Evolutionary conservation across 2,797 vertebrate genomes (phyloP), one percentile per base, ranked within the genome.

Genomic region (Phataginus tetradactyla): DNA sequence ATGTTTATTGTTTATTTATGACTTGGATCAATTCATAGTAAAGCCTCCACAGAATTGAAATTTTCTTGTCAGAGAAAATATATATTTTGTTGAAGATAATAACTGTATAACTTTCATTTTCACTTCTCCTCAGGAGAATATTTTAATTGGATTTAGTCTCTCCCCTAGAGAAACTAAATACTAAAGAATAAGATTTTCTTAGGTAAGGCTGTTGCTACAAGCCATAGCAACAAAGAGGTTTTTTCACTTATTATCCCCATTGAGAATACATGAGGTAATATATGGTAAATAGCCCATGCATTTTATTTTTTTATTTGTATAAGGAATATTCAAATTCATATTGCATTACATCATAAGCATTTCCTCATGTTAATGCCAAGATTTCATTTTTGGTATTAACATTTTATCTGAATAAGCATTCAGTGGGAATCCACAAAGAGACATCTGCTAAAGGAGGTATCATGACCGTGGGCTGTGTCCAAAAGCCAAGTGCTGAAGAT

Each of bases 141-240:
- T 37, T 97, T 66, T 90, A 66, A 92, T 92, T 57, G 78, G 32
- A 85, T 63, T 92, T 96, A 42, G 32, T 79, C 64, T 89, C 87
- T 86, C 51, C 59, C 15, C 64, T 37, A 96, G 71, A 79, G 25
- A 96, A 92, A 96, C 86, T 79, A 78, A 96, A 79, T 63, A 87
- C 51, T 53, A 77, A 85, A 9, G 25, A 80, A 81, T 64, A 91
- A 51, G 51, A 93, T 68, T 86, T 86, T 81, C 18, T 87, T 84
- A 15, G 37, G 9, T 75, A 75, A 81, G 45, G 7, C 1, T 69
- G 57, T 45, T 51, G 39, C 42, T 45, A 69, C 18, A 53, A 75
- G 57, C 45, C 51, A n/a, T 53, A 51, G 45, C 59, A 59, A n/a
- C 14, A 14, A 51, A 79, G 34, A 83, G 21, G 34, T 53, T 84